A percentile compares a stretch with the other conserved stretches of the same genome.
Evolutionary conservation across 2,888 invertebrate species (phyloP).

Genomic region (Tipula helvola): DNA sequence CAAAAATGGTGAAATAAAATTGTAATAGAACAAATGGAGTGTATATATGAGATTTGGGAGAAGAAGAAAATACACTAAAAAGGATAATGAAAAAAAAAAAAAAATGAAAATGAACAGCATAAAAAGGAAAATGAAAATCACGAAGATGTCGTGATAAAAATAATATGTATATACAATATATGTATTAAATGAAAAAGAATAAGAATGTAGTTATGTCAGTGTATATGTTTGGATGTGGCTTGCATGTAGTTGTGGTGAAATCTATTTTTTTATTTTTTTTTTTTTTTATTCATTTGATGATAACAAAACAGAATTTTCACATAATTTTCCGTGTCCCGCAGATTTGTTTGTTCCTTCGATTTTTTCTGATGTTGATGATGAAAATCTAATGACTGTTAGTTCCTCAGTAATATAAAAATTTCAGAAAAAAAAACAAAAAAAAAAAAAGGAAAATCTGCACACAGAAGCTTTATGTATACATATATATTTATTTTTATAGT

Average conservation of each 20-base stretch:
- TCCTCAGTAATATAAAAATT: not conserved
- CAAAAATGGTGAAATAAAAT: constrained; percentile 4
- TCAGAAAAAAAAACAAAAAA: too few species aligned
- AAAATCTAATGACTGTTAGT: not conserved
- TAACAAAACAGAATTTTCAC: not conserved
- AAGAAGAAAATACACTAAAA: constrained; percentile 6
- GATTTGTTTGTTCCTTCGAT: not conserved
- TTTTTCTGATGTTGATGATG: not conserved
- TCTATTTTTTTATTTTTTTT: not conserved
- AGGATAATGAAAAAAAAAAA: not conserved
- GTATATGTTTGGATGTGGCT: not conserved
- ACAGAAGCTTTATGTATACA: not conserved
- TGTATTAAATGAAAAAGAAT: not conserved
- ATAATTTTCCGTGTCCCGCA: not conserved
- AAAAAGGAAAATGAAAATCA: not conserved
- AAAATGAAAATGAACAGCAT: not conserved
- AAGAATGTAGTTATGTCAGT: not conserved
- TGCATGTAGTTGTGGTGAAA: not conserved
- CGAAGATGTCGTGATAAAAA: not conserved
- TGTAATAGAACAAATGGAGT: constrained; percentile 7
- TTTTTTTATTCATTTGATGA: not conserved
- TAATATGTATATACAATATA: not conserved
- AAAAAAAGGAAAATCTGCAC: not conserved
- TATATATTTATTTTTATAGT: not conserved
- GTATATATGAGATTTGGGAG: not conserved